phyloP scores from a whole-genome alignment of 2,888 invertebrate species.

The Scotopteryx bipunctaria region DNA sequence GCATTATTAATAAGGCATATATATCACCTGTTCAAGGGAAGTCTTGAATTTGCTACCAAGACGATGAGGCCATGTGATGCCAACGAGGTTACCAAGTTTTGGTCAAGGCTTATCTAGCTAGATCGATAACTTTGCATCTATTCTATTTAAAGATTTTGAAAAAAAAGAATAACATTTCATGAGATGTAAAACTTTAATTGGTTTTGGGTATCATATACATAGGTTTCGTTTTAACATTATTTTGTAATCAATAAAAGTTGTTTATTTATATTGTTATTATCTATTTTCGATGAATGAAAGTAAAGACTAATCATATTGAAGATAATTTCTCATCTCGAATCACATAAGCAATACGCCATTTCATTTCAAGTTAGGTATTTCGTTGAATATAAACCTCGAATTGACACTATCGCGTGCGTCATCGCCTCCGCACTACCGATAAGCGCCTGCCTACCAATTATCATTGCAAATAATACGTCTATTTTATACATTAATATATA shows the following conservation, averaged over 20 bases:
- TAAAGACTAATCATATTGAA: not conserved
- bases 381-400: constrained; percentile 46
- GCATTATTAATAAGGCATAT: constrained; percentile 1
- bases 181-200: no score
- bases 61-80: constrained; percentile 24
- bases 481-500: constrained; percentile 66
- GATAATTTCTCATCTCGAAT: not conserved
- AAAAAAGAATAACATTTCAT: no score
- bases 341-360: constrained; percentile 12
- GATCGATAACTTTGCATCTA: constrained; percentile 10
- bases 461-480: constrained; percentile 81
- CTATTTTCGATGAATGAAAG: no score
- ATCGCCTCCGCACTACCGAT: constrained; percentile 77
- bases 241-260: no score
- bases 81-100: constrained; percentile 29
- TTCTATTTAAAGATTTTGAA: no score
- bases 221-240: no score
- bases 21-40: constrained; percentile 12
- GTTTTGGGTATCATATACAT: no score
- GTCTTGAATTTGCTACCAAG: constrained; percentile 15
- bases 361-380: constrained; percentile 9
- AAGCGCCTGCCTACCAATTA: constrained; percentile 77
- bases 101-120: constrained; percentile 25
- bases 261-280: no score
- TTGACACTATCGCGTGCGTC: constrained; percentile 68